Percentiles rank a stretch among this genome's conserved stretches.
phyloP scores from a whole-genome alignment of 2,888 invertebrate genomes.

The Eurytoma adleriae region DNA sequence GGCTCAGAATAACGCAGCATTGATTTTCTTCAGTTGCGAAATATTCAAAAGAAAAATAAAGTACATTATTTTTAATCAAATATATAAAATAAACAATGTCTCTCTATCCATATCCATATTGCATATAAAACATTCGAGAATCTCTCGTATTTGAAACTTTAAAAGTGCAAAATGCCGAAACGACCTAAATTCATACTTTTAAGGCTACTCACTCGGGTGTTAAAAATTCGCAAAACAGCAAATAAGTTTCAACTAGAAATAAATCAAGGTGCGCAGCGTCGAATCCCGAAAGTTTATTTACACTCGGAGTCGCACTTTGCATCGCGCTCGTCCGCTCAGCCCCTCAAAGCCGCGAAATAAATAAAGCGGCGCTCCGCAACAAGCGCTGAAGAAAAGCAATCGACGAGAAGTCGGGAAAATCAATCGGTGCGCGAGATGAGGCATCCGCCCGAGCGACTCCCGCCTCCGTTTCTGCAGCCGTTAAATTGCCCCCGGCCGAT shows the following conservation, averaged over 20 bases:
- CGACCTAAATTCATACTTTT: too few species aligned
- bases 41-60: too few species aligned
- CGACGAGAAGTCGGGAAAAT: slow-evolving; percentile 30
- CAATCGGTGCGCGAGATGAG: slow-evolving; percentile 30
- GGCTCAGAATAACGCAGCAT: too few species aligned
- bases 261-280: too few species aligned
- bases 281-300: neutral
- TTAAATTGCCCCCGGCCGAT: slow-evolving; percentile 29
- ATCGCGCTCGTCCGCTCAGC: neutral
- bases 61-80: too few species aligned
- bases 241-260: neutral
- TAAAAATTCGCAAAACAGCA: neutral
- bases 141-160: too few species aligned
- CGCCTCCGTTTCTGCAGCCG: slow-evolving; percentile 6
- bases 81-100: too few species aligned
- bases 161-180: too few species aligned
- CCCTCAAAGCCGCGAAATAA: slow-evolving; percentile 6
- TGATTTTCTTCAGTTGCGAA: too few species aligned
- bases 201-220: neutral
- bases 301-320: neutral
- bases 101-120: too few species aligned
- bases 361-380: slow-evolving; percentile 10
- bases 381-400: slow-evolving; percentile 28
- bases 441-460: slow-evolving; percentile 9
- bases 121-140: too few species aligned